Conservation (phyloP, 2,888 invertebrate genomes). For the Cenopis cana region DNA sequence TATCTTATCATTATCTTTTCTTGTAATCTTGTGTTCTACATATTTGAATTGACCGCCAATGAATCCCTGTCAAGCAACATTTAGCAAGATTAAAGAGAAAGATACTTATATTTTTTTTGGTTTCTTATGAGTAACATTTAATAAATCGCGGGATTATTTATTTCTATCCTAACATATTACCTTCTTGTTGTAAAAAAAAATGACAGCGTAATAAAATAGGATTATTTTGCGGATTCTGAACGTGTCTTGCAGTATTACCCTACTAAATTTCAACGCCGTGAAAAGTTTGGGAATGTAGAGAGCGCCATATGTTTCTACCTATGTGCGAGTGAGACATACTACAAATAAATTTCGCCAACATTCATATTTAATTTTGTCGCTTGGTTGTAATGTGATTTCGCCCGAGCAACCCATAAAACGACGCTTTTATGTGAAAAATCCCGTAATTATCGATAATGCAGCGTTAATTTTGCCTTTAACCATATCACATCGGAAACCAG, state of each 20-base stretch:
- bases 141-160: neutral
- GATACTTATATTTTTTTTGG: neutral
- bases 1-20: slow-evolving; percentile 81
- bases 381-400: slow-evolving; percentile 65
- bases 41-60: slow-evolving; percentile 75
- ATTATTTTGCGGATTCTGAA: slow-evolving; percentile 55
- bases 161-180: neutral
- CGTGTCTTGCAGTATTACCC: slow-evolving; percentile 51
- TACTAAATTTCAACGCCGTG: slow-evolving; percentile 48
- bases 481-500: slow-evolving; percentile 40
- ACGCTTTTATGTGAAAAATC: slow-evolving; percentile 69
- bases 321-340: slow-evolving; percentile 48
- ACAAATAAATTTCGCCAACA: slow-evolving; percentile 47
- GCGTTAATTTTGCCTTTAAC: slow-evolving; percentile 60
- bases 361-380: slow-evolving; percentile 49
- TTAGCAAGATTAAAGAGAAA: neutral
- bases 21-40: slow-evolving; percentile 76
- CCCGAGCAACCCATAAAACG: slow-evolving; percentile 66
- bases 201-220: slow-evolving; percentile 14
- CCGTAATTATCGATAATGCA: slow-evolving; percentile 65
- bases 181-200: neutral
- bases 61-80: neutral
- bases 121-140: neutral
- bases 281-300: slow-evolving; percentile 44
- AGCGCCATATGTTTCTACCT: neutral